Conservation (phyloP, 2,888 invertebrate genomes). For the Lasioglossum lativentre region DNA sequence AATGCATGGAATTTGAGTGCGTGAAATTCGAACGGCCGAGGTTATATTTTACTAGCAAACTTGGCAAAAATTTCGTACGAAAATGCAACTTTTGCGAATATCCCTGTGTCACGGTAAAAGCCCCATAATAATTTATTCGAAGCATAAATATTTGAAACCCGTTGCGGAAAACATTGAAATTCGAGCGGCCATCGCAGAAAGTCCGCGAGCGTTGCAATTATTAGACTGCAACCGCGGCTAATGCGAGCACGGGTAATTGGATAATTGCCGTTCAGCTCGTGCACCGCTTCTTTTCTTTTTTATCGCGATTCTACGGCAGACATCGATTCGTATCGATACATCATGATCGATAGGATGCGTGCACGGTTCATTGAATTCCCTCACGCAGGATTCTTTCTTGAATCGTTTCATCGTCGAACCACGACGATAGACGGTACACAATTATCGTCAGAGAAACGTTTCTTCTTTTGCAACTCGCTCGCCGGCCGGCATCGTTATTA, state of each 20-base stretch:
- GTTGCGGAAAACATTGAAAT: not conserved
- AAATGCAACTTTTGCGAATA: not conserved
- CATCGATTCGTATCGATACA: constrained; percentile 50
- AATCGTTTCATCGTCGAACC: not conserved
- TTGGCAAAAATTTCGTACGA: constrained; percentile 22
- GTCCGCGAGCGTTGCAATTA: constrained; percentile 68
- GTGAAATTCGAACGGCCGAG: not conserved
- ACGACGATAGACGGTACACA: not conserved
- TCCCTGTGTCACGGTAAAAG: not conserved
- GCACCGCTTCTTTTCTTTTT: constrained; percentile 41
- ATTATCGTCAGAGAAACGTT: not conserved
- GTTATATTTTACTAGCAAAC: constrained; percentile 47
- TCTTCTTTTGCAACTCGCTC: not conserved
- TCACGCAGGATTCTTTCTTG: constrained; percentile 20
- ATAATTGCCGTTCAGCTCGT: constrained; percentile 71
- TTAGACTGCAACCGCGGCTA: constrained; percentile 73
- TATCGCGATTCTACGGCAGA: constrained; percentile 33
- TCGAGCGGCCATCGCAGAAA: constrained; percentile 27
- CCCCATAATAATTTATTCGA: not conserved
- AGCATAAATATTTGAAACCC: not conserved
- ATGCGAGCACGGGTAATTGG: constrained; percentile 76
- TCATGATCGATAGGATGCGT: constrained; percentile 40
- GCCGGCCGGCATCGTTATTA: not conserved
- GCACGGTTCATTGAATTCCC: constrained; percentile 43
- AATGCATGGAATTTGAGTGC: not conserved